Evolutionary conservation across 2,888 invertebrate genomes (phyloP).

Genomic region (Xestia rhomboidea): DNA sequence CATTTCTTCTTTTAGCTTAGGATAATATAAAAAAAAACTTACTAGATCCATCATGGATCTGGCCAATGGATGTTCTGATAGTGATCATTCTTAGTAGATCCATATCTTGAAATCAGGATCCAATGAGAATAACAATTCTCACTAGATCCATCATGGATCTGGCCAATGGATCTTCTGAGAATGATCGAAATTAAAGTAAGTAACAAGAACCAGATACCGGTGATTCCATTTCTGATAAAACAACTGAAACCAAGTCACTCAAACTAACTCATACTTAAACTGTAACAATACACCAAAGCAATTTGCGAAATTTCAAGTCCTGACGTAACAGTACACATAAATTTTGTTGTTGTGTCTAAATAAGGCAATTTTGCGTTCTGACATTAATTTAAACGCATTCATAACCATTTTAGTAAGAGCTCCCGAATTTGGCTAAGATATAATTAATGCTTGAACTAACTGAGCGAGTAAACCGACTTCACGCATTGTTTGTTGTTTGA

Average conservation of each 20-base stretch:
- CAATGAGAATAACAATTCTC: no score
- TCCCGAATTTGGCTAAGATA: conserved; percentile 63
- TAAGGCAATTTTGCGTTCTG: conserved; percentile 79
- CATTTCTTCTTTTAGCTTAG: no score
- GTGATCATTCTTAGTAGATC: no score
- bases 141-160: no score
- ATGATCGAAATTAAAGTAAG: background rate
- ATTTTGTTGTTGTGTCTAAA: conserved; percentile 71
- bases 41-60: no score
- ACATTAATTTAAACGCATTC: conserved; percentile 79
- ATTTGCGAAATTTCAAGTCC: conserved; percentile 54
- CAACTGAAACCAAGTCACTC: background rate
- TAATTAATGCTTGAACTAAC: conserved; percentile 59
- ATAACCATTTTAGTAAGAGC: conserved; percentile 63
- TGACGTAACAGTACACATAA: conserved; percentile 66
- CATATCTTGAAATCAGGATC: no score
- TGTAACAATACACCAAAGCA: conserved; percentile 51
- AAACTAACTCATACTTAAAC: conserved; percentile 28
- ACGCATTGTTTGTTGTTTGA: conserved; percentile 45
- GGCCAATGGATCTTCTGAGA: no score
- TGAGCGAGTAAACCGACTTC: conserved; percentile 32
- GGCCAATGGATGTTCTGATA: no score
- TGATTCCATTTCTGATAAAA: background rate
- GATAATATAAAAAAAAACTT: no score
- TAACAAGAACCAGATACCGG: background rate